These are phyloP conservation scores for Sebastes cheni DNA, from an alignment of 2,797 vertebrate genomes.

Conservation along the genomic window DNA sequence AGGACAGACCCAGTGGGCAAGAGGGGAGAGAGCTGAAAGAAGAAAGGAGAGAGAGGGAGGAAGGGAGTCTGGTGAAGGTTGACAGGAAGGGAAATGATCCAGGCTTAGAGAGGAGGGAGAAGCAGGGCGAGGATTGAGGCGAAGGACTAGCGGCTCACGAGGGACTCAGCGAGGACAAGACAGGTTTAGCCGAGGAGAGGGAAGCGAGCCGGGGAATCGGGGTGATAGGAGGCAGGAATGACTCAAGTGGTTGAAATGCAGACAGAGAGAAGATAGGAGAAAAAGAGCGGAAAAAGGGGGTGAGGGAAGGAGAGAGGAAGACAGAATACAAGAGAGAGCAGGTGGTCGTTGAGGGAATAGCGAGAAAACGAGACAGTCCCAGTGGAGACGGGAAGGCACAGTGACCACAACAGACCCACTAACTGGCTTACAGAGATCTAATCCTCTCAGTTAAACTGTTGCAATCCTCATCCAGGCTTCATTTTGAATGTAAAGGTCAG, in stretches of 20 bases:
- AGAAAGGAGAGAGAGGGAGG: not conserved
- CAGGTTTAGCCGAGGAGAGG: constrained; percentile 36
- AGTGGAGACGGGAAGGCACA: not conserved
- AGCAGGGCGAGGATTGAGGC: constrained; percentile 29
- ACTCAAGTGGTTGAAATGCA: constrained; percentile 20
- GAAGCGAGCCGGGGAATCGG: constrained; percentile 3
- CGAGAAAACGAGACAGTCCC: not conserved
- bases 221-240: constrained; percentile 15
- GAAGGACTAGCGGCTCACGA: constrained; percentile 27
- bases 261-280: not conserved
- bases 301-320: not conserved
- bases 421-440: constrained; percentile 6
- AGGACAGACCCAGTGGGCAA: not conserved
- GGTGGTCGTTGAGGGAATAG: not conserved
- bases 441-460: not conserved
- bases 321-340: not conserved
- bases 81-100: constrained; percentile 42
- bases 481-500: not conserved
- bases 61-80: constrained; percentile 3
- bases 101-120: constrained; percentile 21
- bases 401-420: not conserved
- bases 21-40: not conserved
- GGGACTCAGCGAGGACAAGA: constrained; percentile 45
- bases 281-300: not conserved
- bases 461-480: not conserved